Evolutionary conservation across 2,797 vertebrate species (phyloP), one percentile per base, ranked within the genome.

Genomic region (Silurus lanzhouensis): DNA sequence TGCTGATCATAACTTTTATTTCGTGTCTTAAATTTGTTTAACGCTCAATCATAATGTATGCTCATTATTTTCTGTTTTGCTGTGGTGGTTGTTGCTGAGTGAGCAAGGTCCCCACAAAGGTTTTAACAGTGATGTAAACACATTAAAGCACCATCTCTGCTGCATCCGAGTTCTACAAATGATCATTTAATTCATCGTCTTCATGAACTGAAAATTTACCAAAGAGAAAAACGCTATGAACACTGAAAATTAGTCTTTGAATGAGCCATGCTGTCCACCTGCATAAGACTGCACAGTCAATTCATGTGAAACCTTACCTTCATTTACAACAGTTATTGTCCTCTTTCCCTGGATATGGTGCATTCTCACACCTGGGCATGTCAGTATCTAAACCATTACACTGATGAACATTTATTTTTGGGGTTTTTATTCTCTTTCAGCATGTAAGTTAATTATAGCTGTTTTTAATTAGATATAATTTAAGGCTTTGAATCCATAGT

Each of bases 1-100:
- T 91, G 81, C 88, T 91, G 92, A 93, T 92, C 92, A 91, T 91
- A 93, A 92, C 93, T 91, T 92, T 94, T 93, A 91, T 14, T 89
- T 92, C 91, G 93, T 92, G 90, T 90, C 92, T 93, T 88, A 14
- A 88, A 88, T 87, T 89, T 91, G 91, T 92, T 92, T 92, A 91
- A 88, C 85, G 60, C 90, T 88, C n/a, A 31, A 38, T 77, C 8
- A 58, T 60, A 77, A 31, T 58, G 44, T 14, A 17, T 20, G 15
- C 5, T 77, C 25, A 57, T 57, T 15, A 57, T 57, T 9, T 76
- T 25, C 6, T 76, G 14, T 57, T 76, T 76, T 76, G 25, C 22
- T 76, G 72, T 27, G 52, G 52, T 17, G 5, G 55, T 38, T 58
- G 52, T 38, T 77, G 55, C 25, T 58, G 25, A 17, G 3, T 3